Conservation (phyloP, 1,140 invertebrate genomes). For the Pseudomyrmex sp. region DNA sequence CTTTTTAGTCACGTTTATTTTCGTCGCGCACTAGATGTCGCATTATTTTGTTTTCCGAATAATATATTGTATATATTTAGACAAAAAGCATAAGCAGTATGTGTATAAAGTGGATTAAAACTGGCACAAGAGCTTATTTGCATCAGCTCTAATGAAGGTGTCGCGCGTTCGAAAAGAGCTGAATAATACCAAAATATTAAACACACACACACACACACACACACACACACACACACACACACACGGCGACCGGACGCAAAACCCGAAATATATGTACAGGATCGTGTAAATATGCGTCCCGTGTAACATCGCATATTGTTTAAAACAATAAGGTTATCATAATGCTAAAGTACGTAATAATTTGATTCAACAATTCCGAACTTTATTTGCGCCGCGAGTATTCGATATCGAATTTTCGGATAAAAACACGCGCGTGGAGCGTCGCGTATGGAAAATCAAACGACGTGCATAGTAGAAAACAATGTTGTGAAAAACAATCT, state of each 20-base stretch:
- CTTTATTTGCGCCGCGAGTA: constrained; percentile 24
- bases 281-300: background rate
- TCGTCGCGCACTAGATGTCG: too few species aligned
- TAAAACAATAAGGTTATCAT: constrained; percentile 46
- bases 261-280: background rate
- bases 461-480: constrained; percentile 1
- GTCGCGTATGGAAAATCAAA: constrained; percentile 20
- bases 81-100: background rate
- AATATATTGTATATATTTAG: background rate
- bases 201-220: background rate
- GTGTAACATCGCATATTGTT: background rate
- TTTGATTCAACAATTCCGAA: constrained; percentile 32
- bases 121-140: background rate
- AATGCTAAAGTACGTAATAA: constrained; percentile 51
- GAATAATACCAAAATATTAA: constrained; percentile 21
- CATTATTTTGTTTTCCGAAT: too few species aligned
- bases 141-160: background rate
- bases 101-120: constrained; percentile 23
- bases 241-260: background rate
- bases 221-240: background rate
- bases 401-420: constrained; percentile 9
- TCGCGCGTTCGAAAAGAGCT: background rate
- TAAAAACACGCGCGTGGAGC: constrained; percentile 9
- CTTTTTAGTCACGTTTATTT: too few species aligned
- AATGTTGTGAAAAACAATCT: background rate